Base-by-base conservation (phyloP, 2,888 invertebrate species). In the Achlya flavicornis region DNA sequence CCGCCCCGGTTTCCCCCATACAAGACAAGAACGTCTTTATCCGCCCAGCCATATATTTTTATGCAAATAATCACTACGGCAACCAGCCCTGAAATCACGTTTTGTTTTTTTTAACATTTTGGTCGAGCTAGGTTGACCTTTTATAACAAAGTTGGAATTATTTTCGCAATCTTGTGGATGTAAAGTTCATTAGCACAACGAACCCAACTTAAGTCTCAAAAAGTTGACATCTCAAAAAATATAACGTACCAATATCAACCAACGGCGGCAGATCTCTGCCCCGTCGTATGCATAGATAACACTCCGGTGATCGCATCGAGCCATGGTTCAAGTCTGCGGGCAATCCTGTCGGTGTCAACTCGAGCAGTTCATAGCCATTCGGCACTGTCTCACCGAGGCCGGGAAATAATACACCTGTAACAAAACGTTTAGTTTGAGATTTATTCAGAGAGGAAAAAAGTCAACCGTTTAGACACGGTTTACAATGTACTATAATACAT, bases 321-420 rank as follows among this genome's bases (percentile, higher is more conserved):
- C 99, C 99, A 95, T 99, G 98, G 90, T 99, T 99, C 69, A 99
- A 94, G 91, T 99, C 98, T 0, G 99, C 99, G 32, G 96, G 96
- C 74, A 98, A 94, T 0, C 99, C 97, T 61, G 97, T 95, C 53
- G 98, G 98, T 4, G 99, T 99, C 63, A 95, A 89, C 72, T 97
- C 97, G 60, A 96, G 80, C 57, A 97, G 90, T 71, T 96, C 96
- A 86, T 95, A 98, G 32, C 96, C 98, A 69, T 95, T 95, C 0
- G 98, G 98, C 63, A 97, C 95, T 41, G 94, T 95, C 91, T 99
- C 99, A 11, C 97, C 98, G 7, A 98, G 94, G 33, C 96, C 95
- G 0, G 98, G 98, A 88, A 99, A 99, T 81, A 93, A 79, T 58
- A 93, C 85, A 64, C 88, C 93, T 94, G 86, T 26, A 87, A 87